phyloP scores from a whole-genome alignment of 1,140 invertebrate species.

The Leptopilina boulardi region DNA sequence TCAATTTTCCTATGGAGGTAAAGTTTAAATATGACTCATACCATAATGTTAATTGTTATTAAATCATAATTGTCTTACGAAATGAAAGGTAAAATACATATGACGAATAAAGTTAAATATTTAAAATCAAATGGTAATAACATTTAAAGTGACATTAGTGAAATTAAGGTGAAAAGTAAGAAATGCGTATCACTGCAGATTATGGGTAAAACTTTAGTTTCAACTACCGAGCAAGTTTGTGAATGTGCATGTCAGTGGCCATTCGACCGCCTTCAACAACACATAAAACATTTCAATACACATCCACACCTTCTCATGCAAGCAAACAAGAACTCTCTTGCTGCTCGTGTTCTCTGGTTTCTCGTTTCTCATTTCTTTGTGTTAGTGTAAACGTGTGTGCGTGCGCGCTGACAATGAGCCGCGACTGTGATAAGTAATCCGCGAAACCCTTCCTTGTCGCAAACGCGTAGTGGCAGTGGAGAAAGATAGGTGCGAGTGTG shows the following conservation, averaged over 20 bases:
- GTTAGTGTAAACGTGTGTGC: conserved; percentile 50
- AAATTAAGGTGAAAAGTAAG: not conserved
- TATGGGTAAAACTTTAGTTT: not conserved
- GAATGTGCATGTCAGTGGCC: not conserved
- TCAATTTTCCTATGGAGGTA: too few relatives aligned
- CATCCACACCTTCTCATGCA: not conserved
- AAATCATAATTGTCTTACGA: too few relatives aligned
- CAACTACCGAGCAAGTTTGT: not conserved
- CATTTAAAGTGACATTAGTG: too few relatives aligned
- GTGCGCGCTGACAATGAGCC: conserved; percentile 70
- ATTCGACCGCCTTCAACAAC: not conserved
- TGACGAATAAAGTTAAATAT: too few relatives aligned
- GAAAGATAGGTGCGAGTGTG: conserved; percentile 54
- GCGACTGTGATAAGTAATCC: conserved; percentile 70
- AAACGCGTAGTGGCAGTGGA: conserved; percentile 66
- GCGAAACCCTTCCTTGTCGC: conserved; percentile 51
- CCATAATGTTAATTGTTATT: too few relatives aligned
- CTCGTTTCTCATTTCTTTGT: conserved; percentile 19
- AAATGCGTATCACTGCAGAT: not conserved
- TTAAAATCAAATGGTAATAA: too few relatives aligned
- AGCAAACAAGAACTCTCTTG: not conserved
- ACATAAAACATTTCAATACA: not conserved
- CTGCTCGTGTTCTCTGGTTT: conserved; percentile 4
- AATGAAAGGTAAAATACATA: too few relatives aligned
- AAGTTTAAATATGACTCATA: too few relatives aligned